Evolutionary conservation across 2,113 vertebrate genomes (phyloP), one percentile per base, ranked within the genome.

Genomic region (Butastur rufipennis): DNA sequence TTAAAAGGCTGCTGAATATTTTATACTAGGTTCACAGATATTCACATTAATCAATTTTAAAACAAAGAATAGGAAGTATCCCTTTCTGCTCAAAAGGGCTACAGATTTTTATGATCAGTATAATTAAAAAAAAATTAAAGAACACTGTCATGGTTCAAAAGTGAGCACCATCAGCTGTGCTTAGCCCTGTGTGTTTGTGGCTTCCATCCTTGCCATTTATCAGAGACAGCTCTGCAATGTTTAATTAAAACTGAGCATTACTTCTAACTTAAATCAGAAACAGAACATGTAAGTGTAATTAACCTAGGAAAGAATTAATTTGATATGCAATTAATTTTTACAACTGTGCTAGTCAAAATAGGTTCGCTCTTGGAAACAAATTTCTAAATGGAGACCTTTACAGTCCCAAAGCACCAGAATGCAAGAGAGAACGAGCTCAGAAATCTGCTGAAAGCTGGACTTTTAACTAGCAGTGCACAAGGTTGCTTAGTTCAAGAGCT

Each of bases 241-340:
- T 93, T 94, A 90, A 95, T 91, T 87, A 94, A 95, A 95, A 94
- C 53, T 26, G 6, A 93, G 50, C 16, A 62, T 55, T 55, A 80
- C 38, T 74, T 90, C 45, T 74, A n/a, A 59, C 55, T 94, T 85
- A 87, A 74, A 75, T 86, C 48, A 78, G 75, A 89, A 75, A 81
- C 2, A 3, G 32, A 85, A 66, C 32, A 40, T 25, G 1, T 17
- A 89, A 40, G 15, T 65, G 55, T 84, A 97, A 90, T 92, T 95
- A 89, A 95, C 65, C 50, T 63, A 90, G 63, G n/a, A 90, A 95
- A 91, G 62, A 80, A 89, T 93, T 86, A 66, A 66, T 94, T 83
- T 55, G 18, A 58, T 50, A 88, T 11, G 34, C 62, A 87, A 91
- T 87, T 87, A 56, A 91, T 91, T 90, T 89, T 81, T 96, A 88